phyloP scores from a whole-genome alignment of 2,113 vertebrate genomes.

The Elanoides forficatus region DNA sequence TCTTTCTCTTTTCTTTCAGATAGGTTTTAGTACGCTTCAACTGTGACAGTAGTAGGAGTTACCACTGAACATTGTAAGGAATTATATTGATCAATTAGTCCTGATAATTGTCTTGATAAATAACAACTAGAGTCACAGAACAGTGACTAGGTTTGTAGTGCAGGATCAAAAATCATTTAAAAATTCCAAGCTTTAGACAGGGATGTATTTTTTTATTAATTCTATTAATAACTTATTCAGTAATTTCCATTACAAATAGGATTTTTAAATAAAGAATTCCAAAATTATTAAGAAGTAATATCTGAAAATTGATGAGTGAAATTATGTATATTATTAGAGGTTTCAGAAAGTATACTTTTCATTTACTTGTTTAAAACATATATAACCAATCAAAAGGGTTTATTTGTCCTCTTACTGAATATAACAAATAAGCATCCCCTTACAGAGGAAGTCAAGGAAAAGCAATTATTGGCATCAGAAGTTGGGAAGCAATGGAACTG shows the following conservation, averaged over 20 bases:
- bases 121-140: conserved; percentile 36
- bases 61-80: conserved; percentile 24
- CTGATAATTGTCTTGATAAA: neutral
- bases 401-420: neutral
- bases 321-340: neutral
- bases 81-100: conserved; percentile 43
- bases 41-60: conserved; percentile 33
- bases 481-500: neutral
- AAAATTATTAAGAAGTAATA: conserved; percentile 7
- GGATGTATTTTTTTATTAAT: conserved; percentile 60
- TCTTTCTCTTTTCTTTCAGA: conserved; percentile 19
- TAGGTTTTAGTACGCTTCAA: conserved; percentile 27
- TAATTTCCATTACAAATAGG: conserved; percentile 46
- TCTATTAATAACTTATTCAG: conserved; percentile 50
- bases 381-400: neutral
- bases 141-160: conserved; percentile 15
- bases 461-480: neutral
- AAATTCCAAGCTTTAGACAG: conserved; percentile 39
- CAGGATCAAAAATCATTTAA: conserved; percentile 50
- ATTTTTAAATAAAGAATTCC: conserved; percentile 43
- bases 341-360: neutral
- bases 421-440: neutral
- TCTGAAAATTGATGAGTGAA: neutral
- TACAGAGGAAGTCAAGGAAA: neutral
- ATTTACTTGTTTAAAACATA: neutral